Evolutionary conservation across 2,797 vertebrate species (phyloP).

Genomic region (Triplophysa bombifrons): DNA sequence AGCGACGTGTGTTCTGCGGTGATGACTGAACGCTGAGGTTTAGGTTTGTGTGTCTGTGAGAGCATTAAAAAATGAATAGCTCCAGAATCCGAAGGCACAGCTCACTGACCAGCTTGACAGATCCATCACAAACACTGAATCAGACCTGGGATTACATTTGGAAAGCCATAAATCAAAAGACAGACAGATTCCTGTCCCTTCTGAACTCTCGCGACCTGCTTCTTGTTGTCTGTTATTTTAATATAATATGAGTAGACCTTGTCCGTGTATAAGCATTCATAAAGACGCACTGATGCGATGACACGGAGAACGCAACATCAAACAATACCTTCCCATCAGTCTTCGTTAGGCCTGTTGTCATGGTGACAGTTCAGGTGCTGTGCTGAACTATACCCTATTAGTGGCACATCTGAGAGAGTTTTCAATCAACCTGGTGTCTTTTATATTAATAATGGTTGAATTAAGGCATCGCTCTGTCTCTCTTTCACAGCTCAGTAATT

Average conservation of each 20-base stretch:
- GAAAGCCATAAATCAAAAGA: conserved; percentile 36
- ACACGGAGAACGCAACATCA: neutral
- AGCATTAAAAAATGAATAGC: conserved; percentile 12
- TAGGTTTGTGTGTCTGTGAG: neutral
- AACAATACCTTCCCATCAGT: conserved; percentile 18
- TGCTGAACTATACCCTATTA: conserved; percentile 25
- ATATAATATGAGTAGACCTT: neutral
- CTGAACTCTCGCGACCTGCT: neutral
- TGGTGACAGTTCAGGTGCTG: conserved; percentile 3
- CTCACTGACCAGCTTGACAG: conserved; percentile 7
- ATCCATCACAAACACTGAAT: neutral
- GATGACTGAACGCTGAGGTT: neutral
- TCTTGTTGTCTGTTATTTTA: conserved; percentile 2
- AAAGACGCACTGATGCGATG: conserved; percentile 24
- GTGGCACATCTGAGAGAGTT: conserved; percentile 14
- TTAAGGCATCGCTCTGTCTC: conserved; percentile 8
- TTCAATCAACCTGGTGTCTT: neutral
- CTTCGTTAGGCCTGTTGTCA: conserved; percentile 28
- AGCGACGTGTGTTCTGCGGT: neutral
- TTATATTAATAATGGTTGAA: neutral
- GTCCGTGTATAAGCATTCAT: conserved; percentile 24
- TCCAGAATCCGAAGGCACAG: conserved; percentile 10
- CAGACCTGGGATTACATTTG: conserved; percentile 31
- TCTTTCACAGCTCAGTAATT: conserved; percentile 9
- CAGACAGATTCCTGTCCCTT: conserved; percentile 20